Percentiles rank a stretch among this genome's conserved stretches.
phyloP scores from a whole-genome alignment of 2,113 vertebrate genomes.

The Cyanistes caeruleus region DNA sequence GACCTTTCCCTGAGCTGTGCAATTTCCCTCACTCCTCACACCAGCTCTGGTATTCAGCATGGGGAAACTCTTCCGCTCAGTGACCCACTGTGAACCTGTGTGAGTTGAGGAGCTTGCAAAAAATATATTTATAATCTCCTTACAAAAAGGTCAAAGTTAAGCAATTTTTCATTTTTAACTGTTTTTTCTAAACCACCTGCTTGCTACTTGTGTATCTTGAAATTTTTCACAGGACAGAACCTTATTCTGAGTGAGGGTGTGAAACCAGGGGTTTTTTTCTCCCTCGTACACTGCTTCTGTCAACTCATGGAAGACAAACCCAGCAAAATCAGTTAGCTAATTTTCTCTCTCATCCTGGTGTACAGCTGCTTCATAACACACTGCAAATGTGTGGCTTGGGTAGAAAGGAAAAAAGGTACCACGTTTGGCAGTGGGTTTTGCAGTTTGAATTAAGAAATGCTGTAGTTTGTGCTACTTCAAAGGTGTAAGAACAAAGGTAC shows the following conservation, averaged over 20 bases:
- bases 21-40: background rate
- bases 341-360: background rate
- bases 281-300: background rate
- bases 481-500: background rate
- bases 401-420: background rate
- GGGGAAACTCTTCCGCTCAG: background rate
- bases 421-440: background rate
- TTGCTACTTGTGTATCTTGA: background rate
- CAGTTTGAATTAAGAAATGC: background rate
- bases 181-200: background rate
- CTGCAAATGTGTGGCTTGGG: background rate
- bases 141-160: background rate
- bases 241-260: background rate
- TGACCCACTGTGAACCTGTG: background rate
- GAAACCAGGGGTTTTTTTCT: background rate
- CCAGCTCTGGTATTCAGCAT: background rate
- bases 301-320: background rate
- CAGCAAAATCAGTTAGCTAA: background rate
- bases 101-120: background rate
- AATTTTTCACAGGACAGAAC: background rate
- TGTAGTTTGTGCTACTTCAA: background rate
- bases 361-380: background rate
- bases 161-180: background rate
- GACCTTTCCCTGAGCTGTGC: background rate
- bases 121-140: background rate